Percentiles rank a stretch among this genome's conserved stretches.
These are phyloP conservation scores for Pangasius mekongensis DNA, from an alignment of 2,797 vertebrate genomes.

Conservation along the genomic window DNA sequence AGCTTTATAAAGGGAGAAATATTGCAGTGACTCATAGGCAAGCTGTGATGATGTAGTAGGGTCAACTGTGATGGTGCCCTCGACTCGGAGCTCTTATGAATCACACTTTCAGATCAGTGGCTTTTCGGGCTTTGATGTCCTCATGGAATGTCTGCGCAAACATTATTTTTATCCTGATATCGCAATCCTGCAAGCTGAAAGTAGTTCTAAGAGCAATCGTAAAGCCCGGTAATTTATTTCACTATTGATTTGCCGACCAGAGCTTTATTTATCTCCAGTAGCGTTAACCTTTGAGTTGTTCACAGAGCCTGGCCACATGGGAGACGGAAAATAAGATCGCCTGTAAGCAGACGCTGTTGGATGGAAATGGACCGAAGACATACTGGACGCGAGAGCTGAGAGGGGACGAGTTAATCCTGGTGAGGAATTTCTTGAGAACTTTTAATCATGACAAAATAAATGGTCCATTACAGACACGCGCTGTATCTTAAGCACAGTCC, in stretches of 20 bases:
- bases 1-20: constrained; percentile 44
- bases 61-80: constrained; percentile 27
- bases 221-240: not conserved
- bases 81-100: constrained; percentile 32
- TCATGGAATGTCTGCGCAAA: constrained; percentile 25
- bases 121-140: constrained; percentile 43
- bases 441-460: not conserved
- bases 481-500: not conserved
- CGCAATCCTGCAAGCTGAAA: not conserved
- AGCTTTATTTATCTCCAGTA: constrained; percentile 3
- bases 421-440: constrained; percentile 65
- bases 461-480: not conserved
- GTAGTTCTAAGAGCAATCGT: not conserved
- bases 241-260: not conserved
- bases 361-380: constrained; percentile 90
- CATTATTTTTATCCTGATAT: constrained; percentile 23
- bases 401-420: constrained; percentile 92
- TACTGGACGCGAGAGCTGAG: constrained; percentile 92
- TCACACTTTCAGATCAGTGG: constrained; percentile 40
- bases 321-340: constrained; percentile 94
- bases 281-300: constrained; percentile 33
- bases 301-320: constrained; percentile 92
- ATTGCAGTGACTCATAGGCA: constrained; percentile 43
- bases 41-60: constrained; percentile 40
- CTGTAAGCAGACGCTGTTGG: constrained; percentile 91